Base-by-base conservation (phyloP, 2,888 invertebrate species). In the Drosophila monieri region DNA sequence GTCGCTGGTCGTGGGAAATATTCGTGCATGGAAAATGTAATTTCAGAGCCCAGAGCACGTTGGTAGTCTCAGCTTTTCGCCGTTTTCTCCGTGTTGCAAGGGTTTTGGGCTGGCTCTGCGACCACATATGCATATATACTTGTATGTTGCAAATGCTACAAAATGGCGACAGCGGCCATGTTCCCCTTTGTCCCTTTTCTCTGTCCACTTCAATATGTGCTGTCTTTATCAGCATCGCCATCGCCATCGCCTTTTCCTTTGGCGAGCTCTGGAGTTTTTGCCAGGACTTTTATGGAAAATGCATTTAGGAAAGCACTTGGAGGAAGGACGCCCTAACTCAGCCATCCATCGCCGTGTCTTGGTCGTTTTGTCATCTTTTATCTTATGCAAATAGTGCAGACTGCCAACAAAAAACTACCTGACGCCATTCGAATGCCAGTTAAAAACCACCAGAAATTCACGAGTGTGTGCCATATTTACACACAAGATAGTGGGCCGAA, bases 11-110 rank as follows among this genome's bases (percentile, higher is more conserved):
- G 87, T 80, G 78, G 76, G 56, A 71, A 77, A 74, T 76, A 77
- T 84, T 85, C 86, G 84, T 84, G 84, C 83, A 66, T 68, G 61
- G 84, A 88, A 84, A 84, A 79, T 84, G 88, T 88, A 84, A 84
- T 84, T 84, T 88, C 80, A 80, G 73, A 64, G 69, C 83, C 86
- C 80, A 80, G 73, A 64, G 69, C 83, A 80, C 86, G 67, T 80
- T 60, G 41, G 44, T 32, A 37, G 55, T 56, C 43, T 47, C 10
- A 10, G 39, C 43, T 25, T 52, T 37, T 71, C 15, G 23, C 47
- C 49, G 32, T 21, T 54, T 68, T 37, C 35, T 35, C 35, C 23
- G 35, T 68, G 52, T 68, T 15, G 25, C 30, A 18, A 41, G 15
- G 41, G 18, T 9, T 39, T 23, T 27, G 27, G 27, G 27, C 6